These are phyloP conservation scores for Myopa tessellatipennis DNA, from an alignment of 2,888 invertebrate genomes.

Conservation along the genomic window DNA sequence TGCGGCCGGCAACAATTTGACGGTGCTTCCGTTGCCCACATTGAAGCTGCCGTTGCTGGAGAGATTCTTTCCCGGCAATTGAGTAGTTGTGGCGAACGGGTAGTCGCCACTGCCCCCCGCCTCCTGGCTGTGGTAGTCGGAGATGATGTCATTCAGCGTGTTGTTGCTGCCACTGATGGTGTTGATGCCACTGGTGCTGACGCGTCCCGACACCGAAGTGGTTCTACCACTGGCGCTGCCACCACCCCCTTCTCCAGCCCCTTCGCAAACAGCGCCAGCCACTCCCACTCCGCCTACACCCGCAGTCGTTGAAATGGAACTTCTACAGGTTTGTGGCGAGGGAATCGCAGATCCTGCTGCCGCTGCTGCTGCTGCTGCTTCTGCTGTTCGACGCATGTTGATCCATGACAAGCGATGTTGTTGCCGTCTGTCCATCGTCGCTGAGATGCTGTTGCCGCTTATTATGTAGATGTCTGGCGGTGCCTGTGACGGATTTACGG, in stretches of 20 bases:
- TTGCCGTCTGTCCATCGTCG: conserved; percentile 61
- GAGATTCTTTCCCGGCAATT: conserved; percentile 58
- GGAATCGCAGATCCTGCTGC: conserved; percentile 55
- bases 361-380: conserved; percentile 47
- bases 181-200: conserved; percentile 61
- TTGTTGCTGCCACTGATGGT: conserved; percentile 65
- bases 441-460: conserved; percentile 45
- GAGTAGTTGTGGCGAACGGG: conserved; percentile 51
- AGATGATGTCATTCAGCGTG: conserved; percentile 64
- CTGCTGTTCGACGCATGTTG: conserved; percentile 60
- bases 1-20: conserved; percentile 60
- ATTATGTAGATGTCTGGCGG: conserved; percentile 30
- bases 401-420: conserved; percentile 61
- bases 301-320: conserved; percentile 59
- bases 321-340: conserved; percentile 62
- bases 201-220: conserved; percentile 62
- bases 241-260: conserved; percentile 41
- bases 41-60: conserved; percentile 61
- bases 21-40: conserved; percentile 65
- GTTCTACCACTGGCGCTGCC: conserved; percentile 56
- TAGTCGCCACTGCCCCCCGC: conserved; percentile 55
- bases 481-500: conserved; percentile 50
- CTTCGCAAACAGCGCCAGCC: conserved; percentile 38
- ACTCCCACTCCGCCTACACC: conserved; percentile 26
- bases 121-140: conserved; percentile 61